Percentiles rank a stretch among this genome's conserved stretches.
Conservation (phyloP, 1,140 invertebrate genomes). For the Pseudomyrmex concolor region DNA sequence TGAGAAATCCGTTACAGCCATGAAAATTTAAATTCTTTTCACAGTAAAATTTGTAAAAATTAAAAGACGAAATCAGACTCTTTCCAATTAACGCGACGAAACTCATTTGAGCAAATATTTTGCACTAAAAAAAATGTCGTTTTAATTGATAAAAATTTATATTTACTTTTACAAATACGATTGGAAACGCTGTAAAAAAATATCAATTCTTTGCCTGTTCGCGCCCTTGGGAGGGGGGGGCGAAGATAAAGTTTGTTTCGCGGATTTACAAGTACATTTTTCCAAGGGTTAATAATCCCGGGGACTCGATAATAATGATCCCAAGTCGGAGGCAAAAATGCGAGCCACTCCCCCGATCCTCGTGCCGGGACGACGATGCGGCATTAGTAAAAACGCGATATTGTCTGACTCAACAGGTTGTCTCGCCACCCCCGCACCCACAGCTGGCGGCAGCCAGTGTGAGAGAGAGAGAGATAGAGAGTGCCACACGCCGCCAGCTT, state of each 20-base stretch:
- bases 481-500: constrained; percentile 62
- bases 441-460: constrained; percentile 53
- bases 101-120: too few species aligned
- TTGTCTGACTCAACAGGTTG: constrained; percentile 82
- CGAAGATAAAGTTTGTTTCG: not conserved
- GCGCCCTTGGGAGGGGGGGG: not conserved
- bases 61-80: too few species aligned
- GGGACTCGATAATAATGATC: constrained; percentile 62
- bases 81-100: too few species aligned
- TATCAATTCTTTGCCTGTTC: too few species aligned
- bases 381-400: constrained; percentile 82
- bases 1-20: too few species aligned
- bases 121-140: too few species aligned
- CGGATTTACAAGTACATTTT: constrained; percentile 52
- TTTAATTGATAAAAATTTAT: too few species aligned
- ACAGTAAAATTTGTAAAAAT: too few species aligned
- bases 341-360: constrained; percentile 51
- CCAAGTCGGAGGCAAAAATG: constrained; percentile 63
- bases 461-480: not conserved
- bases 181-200: too few species aligned
- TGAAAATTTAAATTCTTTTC: too few species aligned
- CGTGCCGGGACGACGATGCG: constrained; percentile 64
- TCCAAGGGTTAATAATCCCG: constrained; percentile 59
- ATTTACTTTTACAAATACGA: too few species aligned
- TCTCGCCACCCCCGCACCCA: constrained; percentile 67